Base-by-base conservation (phyloP, 1,140 invertebrate species). In the Platorchestia sp. region DNA sequence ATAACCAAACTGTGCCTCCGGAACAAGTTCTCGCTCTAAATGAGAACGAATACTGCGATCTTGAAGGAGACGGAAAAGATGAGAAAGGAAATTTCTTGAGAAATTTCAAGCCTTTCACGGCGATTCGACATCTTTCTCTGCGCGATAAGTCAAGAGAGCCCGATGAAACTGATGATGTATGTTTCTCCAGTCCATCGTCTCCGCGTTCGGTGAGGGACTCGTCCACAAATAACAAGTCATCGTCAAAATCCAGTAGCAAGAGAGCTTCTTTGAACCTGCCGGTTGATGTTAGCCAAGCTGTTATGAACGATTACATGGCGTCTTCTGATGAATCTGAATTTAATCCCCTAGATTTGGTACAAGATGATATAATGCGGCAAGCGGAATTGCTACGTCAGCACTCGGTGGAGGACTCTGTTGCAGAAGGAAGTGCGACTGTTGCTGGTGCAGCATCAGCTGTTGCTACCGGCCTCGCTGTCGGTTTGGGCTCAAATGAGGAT, bases 201-300 rank as follows among this genome's bases (percentile, higher is more conserved):
- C 91, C 91, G 3, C 36, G 45, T 36, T 44, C 27, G 41, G 36
- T 47, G 6, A 93, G 45, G 40, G 36, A 93, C 40, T 47, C 44
- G 0, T 22, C 91, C 19, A 40, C n/a, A 42, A 93, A 93, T 44
- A 45, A n/a, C 7, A 42, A 41, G 7, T 47, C 45, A 45, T 47
- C 91, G 7, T 6, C 45, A 14, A 45, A 93, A 44, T n/a, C 41
- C 16, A 45, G 36, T 36, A 45, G 40, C 40, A 47, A 93, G 6
- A 44, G 91, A 47, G 91, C 91, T 93, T 93, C 91, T 27, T 47
- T 93, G 36, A 93, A 47, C 91, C 91, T 93, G 40, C 91, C 91
- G 43, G 6, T 45, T 47, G 91, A 89, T 89, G 87, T 89, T 5
- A 42, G 87, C 27, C 87, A 89, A 42, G 87, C 42, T 42, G 36